A percentile compares a stretch with the other conserved stretches of the same genome.
phyloP scores from a whole-genome alignment of 2,113 vertebrate genomes.

The Chaenocephalus aceratus region DNA sequence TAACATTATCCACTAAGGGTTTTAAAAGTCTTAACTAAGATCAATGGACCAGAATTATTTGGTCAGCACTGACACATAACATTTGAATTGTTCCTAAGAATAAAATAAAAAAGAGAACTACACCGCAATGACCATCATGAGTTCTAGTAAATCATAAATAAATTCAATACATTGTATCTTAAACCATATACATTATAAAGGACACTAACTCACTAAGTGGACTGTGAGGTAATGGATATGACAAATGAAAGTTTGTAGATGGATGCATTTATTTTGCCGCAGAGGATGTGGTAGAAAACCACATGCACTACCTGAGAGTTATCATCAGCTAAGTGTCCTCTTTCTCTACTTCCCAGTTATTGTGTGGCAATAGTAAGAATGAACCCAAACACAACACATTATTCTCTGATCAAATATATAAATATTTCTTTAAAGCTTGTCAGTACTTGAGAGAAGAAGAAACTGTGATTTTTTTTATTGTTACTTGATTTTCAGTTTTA shows the following conservation, averaged over 20 bases:
- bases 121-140: background rate
- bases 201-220: background rate
- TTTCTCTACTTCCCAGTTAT: background rate
- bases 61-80: background rate
- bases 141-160: background rate
- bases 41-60: too few species aligned
- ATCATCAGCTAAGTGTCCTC: background rate
- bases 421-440: too few species aligned
- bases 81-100: background rate
- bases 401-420: too few species aligned
- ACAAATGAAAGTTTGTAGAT: background rate
- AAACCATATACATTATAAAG: constrained; percentile 3
- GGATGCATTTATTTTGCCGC: constrained; percentile 4
- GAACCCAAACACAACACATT: too few species aligned
- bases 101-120: background rate
- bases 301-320: background rate
- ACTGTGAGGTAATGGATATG: background rate
- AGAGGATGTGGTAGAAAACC: background rate
- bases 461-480: too few species aligned
- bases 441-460: too few species aligned
- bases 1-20: too few species aligned
- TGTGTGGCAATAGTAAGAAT: too few species aligned
- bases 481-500: too few species aligned
- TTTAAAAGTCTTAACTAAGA: too few species aligned
- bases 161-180: background rate